Evolutionary conservation across 2,113 vertebrate species (phyloP).

Genomic region (Cinclus cinclus): DNA sequence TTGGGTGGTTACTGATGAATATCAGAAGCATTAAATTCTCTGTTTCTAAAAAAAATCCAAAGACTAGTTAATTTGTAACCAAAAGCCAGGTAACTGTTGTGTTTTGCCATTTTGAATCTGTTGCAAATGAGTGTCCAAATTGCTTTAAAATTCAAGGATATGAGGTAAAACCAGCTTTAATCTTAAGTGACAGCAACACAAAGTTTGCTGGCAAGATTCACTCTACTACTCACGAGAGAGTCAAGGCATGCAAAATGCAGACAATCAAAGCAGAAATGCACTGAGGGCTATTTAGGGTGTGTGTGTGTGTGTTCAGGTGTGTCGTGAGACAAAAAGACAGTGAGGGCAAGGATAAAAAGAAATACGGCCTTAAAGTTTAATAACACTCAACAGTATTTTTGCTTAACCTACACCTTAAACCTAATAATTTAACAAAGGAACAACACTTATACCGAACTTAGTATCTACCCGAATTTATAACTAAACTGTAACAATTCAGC

Average conservation of each 20-base stretch:
- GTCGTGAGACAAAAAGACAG: accelerated
- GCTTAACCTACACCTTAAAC: background rate
- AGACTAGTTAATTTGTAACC: background rate
- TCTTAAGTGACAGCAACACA: too few species aligned
- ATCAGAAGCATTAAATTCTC: background rate
- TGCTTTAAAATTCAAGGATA: background rate
- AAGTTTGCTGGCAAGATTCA: background rate
- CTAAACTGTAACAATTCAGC: background rate
- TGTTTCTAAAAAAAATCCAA: background rate
- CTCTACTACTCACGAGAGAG: background rate
- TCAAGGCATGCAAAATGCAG: background rate
- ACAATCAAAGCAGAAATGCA: background rate
- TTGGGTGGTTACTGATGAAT: background rate
- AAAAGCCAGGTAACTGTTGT: background rate
- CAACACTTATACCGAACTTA: background rate
- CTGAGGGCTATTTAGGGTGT: background rate
- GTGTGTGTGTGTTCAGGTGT: too few species aligned
- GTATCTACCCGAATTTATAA: background rate
- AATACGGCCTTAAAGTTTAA: background rate
- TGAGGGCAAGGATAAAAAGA: background rate
- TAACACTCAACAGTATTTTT: background rate
- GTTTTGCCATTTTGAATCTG: background rate
- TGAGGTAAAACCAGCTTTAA: background rate
- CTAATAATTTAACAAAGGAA: background rate
- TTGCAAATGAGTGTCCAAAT: background rate